Conservation (phyloP, 1,140 invertebrate species). For the Drosophila bocki region DNA sequence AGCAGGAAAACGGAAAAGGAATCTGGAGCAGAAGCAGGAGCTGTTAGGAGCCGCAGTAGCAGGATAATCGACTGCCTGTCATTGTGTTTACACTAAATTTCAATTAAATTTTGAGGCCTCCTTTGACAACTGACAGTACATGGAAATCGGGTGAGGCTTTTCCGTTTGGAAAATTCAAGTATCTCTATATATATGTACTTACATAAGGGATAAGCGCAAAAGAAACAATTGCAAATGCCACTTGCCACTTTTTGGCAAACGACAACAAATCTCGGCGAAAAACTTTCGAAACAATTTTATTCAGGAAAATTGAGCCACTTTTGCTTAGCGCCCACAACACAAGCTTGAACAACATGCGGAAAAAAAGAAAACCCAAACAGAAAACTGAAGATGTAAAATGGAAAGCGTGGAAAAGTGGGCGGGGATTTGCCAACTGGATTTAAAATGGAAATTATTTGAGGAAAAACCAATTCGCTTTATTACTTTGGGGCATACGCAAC, state of each 20-base stretch:
- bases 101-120: slow-evolving; percentile 78
- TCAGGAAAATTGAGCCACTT: slow-evolving; percentile 78
- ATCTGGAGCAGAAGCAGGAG: slow-evolving; percentile 24
- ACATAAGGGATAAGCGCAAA: slow-evolving; percentile 27
- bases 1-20: slow-evolving; percentile 22
- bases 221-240: slow-evolving; percentile 73
- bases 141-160: not conserved
- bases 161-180: slow-evolving; percentile 16
- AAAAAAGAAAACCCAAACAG: slow-evolving; percentile 14
- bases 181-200: not conserved
- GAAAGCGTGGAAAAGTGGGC: slow-evolving; percentile 30
- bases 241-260: slow-evolving; percentile 39
- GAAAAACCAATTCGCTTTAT: slow-evolving; percentile 82
- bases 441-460: slow-evolving; percentile 83
- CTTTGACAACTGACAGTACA: slow-evolving; percentile 67
- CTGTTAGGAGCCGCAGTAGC: slow-evolving; percentile 22
- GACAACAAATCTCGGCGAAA: slow-evolving; percentile 74
- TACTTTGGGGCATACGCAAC: slow-evolving; percentile 80
- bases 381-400: slow-evolving; percentile 16
- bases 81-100: slow-evolving; percentile 83
- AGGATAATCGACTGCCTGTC: slow-evolving; percentile 80
- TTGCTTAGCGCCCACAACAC: slow-evolving; percentile 52
- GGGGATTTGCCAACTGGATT: slow-evolving; percentile 79
- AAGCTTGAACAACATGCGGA: slow-evolving; percentile 23
- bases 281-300: slow-evolving; percentile 76